Conservation (phyloP, 2,113 vertebrate species). For the Gulo gulo region DNA sequence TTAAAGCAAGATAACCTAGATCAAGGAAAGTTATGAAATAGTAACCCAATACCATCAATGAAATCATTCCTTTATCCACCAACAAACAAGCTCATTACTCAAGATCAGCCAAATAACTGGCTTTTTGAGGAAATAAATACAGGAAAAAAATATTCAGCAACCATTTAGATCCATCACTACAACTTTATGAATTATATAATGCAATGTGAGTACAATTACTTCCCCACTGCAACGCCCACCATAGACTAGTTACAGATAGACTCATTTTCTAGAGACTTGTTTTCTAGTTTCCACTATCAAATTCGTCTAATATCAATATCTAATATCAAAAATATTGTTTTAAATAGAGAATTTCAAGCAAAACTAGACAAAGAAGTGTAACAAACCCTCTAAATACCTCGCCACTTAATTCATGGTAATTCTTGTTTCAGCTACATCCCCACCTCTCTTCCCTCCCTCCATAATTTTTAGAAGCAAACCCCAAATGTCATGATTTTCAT, state of each 20-base stretch:
- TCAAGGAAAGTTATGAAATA: not conserved
- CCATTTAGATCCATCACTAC: not conserved
- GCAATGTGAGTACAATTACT: not conserved
- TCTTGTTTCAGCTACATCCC: not conserved
- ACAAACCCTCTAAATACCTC: not conserved
- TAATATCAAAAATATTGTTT: not conserved
- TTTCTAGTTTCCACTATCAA: not conserved
- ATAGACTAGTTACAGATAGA: not conserved
- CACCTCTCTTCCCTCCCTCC: rapidly evolving
- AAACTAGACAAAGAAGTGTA: not conserved
- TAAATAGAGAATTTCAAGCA: not conserved
- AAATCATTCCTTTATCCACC: constrained; percentile 25
- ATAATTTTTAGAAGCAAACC: not conserved
- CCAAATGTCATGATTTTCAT: not conserved
- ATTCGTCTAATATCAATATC: not conserved
- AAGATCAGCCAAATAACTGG: not conserved
- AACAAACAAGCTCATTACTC: not conserved
- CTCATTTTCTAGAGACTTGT: not conserved
- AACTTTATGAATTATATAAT: not conserved
- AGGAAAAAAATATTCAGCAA: not conserved
- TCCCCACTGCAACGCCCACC: not conserved
- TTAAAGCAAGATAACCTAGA: not conserved
- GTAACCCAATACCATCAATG: not conserved
- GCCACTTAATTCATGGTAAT: not conserved
- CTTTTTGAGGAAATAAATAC: not conserved